Conservation (phyloP, 2,797 vertebrate species). For the Aselliscus stoliczkanus region DNA sequence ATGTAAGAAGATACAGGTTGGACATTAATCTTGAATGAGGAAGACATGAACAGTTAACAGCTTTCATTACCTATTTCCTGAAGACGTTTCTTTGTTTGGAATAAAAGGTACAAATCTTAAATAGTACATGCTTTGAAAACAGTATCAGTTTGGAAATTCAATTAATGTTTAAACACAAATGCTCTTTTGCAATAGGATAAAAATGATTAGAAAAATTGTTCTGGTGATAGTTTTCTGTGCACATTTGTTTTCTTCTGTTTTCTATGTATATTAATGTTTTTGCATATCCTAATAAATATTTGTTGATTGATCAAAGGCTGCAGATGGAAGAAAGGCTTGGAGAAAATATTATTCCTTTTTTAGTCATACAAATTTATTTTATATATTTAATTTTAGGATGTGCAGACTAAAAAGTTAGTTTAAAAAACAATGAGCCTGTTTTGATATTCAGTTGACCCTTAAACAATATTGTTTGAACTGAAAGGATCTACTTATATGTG, state of each 20-base stretch:
- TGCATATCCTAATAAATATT: background rate
- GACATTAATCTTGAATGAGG: conserved; percentile 76
- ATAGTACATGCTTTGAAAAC: background rate
- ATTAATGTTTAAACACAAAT: conserved; percentile 49
- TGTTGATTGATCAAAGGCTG: background rate
- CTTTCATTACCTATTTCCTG: conserved; percentile 62
- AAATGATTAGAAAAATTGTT: conserved; percentile 1
- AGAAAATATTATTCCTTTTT: background rate
- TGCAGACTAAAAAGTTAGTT: background rate
- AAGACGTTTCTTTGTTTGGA: conserved; percentile 49
- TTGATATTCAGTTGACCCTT: background rate
- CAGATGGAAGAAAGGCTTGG: background rate
- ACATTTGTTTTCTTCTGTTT: background rate
- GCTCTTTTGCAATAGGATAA: background rate
- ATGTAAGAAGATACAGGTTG: conserved; percentile 64
- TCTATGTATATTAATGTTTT: background rate
- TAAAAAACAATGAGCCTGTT: background rate
- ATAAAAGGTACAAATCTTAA: conserved; percentile 30
- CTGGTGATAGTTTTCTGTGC: background rate
- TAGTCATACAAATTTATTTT: background rate
- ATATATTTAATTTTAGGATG: background rate
- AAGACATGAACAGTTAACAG: conserved; percentile 45
- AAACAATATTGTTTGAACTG: background rate
- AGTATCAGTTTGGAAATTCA: background rate
- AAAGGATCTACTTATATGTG: too few species aligned